A percentile compares a stretch with the other conserved stretches of the same genome.
Conservation (phyloP, 2,888 invertebrate genomes). For the Pyrrhia umbra region DNA sequence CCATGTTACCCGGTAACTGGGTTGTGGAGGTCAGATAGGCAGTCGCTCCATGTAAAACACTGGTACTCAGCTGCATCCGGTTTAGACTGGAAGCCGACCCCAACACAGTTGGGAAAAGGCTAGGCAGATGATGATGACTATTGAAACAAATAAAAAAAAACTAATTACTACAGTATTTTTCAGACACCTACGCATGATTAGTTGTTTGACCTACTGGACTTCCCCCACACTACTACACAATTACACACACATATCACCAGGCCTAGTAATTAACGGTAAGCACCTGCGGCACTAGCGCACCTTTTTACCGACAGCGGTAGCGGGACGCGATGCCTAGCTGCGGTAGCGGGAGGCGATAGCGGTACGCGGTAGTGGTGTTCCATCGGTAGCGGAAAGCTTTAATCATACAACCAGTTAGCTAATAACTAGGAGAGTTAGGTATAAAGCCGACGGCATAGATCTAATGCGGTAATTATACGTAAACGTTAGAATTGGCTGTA, state of each 20-base stretch:
- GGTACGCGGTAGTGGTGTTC: not conserved
- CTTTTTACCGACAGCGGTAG: slow-evolving; percentile 15
- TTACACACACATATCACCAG: not conserved
- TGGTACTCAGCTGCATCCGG: no score
- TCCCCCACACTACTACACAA: not conserved
- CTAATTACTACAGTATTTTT: no score
- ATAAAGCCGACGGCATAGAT: slow-evolving; percentile 36
- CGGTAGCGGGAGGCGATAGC: no score
- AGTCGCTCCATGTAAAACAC: no score
- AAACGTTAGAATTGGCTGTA: slow-evolving; percentile 24
- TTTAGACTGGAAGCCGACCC: no score
- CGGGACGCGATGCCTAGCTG: no score
- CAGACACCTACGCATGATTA: not conserved
- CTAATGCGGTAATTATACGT: slow-evolving; percentile 45
- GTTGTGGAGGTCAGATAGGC: no score
- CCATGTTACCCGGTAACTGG: no score
- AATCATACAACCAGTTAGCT: slow-evolving; percentile 42
- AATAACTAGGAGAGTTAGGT: slow-evolving; percentile 38
- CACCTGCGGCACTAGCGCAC: not conserved
- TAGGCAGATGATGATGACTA: no score
- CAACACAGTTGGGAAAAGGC: no score
- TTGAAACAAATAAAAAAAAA: no score
- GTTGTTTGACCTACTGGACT: not conserved
- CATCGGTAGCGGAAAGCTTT: slow-evolving; percentile 28
- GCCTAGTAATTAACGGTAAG: slow-evolving; percentile 15